Conservation (phyloP, 2,113 vertebrate species). For the Pomatostomus ruficeps region DNA sequence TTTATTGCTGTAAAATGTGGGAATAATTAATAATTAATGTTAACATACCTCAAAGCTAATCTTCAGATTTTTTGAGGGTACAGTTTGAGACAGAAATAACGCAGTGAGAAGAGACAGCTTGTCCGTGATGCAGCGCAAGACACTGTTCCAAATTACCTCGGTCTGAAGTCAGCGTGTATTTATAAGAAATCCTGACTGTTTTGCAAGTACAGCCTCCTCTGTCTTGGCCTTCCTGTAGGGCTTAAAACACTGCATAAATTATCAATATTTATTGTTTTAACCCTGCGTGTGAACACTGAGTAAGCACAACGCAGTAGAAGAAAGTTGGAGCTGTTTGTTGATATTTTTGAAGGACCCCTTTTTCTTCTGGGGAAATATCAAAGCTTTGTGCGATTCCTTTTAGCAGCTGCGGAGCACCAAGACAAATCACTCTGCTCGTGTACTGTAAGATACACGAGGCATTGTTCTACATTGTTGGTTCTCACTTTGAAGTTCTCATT, state of each 20-base stretch:
- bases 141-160: not conserved
- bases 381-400: slow-evolving; percentile 36
- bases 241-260: slow-evolving; percentile 11
- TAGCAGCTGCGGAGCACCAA: slow-evolving; percentile 24
- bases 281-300: not conserved
- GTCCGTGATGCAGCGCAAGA: not conserved
- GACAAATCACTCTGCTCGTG: slow-evolving; percentile 27
- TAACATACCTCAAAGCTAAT: not conserved
- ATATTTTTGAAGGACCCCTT: not conserved
- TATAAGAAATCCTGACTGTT: not conserved
- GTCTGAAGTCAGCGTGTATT: not conserved
- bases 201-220: not conserved
- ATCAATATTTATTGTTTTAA: not conserved
- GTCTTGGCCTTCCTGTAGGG: not conserved
- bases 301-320: not conserved
- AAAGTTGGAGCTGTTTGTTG: slow-evolving; percentile 13
- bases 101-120: not conserved
- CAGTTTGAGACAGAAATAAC: not conserved
- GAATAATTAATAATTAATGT: too few relatives aligned
- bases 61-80: not conserved
- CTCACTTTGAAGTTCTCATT: slow-evolving; percentile 54
- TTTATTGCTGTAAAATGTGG: not conserved
- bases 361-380: slow-evolving; percentile 15
- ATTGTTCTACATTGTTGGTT: slow-evolving; percentile 42
- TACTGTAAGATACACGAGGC: slow-evolving; percentile 14